Conservation (phyloP, 2,888 invertebrate genomes). For the Dicranocentrus wangi region DNA sequence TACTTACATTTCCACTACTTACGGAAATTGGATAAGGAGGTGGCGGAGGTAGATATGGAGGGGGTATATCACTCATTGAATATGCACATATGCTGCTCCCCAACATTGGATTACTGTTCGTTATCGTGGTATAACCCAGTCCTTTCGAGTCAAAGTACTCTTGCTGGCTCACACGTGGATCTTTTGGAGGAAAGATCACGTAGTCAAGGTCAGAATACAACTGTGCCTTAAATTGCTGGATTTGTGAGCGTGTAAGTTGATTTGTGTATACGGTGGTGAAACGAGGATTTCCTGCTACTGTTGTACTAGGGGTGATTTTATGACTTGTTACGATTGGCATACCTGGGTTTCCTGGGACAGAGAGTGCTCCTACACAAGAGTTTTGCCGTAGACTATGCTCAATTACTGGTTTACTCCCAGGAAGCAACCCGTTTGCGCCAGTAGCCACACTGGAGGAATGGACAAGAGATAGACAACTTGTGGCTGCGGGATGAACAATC, state of each 20-base stretch:
- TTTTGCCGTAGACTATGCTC: constrained; percentile 54
- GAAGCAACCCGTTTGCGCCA: constrained; percentile 21
- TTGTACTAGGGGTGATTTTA: constrained; percentile 40
- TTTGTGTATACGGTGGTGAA: constrained; percentile 73
- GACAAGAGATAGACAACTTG: constrained; percentile 64
- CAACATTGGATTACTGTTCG: constrained; percentile 77
- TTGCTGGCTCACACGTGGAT: constrained; percentile 91
- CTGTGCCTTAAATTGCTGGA: constrained; percentile 91
- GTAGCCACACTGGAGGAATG: constrained; percentile 36
- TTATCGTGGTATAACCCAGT: constrained; percentile 71
- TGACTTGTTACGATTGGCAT: constrained; percentile 39
- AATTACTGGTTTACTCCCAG: constrained; percentile 11
- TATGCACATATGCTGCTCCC: constrained; percentile 78
- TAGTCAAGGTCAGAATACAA: constrained; percentile 93
- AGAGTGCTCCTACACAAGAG: constrained; percentile 46
- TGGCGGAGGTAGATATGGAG: constrained; percentile 74
- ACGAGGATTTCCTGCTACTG: constrained; percentile 54
- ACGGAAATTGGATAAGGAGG: constrained; percentile 59
- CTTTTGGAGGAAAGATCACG: constrained; percentile 91
- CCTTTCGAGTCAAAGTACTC: constrained; percentile 92
- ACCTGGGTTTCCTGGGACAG: constrained; percentile 36
- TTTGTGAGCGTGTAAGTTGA: constrained; percentile 83
- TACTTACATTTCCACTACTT: constrained; percentile 48
- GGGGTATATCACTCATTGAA: constrained; percentile 74
- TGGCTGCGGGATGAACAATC: constrained; percentile 70